phyloP scores from a whole-genome alignment of 2,797 vertebrate genomes.

The Tapera naevia region DNA sequence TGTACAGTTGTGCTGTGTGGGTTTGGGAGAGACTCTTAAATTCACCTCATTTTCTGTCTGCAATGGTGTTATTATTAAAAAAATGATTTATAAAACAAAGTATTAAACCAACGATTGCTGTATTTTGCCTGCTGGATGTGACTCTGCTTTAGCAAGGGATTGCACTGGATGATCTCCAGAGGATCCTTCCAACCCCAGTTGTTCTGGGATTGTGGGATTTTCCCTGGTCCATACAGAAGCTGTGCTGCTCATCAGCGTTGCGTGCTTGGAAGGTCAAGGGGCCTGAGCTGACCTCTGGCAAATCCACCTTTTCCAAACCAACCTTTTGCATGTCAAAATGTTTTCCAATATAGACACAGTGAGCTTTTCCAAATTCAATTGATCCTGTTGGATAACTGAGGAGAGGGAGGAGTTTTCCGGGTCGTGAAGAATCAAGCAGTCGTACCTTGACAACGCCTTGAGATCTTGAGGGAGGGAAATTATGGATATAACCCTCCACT shows the following conservation, averaged over 20 bases:
- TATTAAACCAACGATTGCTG: accelerated
- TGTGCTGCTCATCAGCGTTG: neutral
- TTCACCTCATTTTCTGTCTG: neutral
- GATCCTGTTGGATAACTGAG: neutral
- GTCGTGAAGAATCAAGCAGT: neutral
- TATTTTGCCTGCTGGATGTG: neutral
- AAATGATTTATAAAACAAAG: neutral
- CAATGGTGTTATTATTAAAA: accelerated
- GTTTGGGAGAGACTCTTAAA: neutral
- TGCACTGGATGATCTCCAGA: too few species aligned
- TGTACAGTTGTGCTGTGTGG: neutral
- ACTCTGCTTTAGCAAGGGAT: too few species aligned
- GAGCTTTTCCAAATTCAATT: neutral
- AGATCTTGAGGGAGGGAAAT: neutral
- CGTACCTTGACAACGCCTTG: neutral
- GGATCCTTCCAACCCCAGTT: too few species aligned
- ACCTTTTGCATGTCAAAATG: accelerated
- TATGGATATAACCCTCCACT: neutral
- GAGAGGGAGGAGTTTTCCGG: accelerated
- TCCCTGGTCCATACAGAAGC: accelerated
- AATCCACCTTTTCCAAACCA: neutral
- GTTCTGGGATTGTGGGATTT: too few species aligned
- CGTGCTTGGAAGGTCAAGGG: accelerated
- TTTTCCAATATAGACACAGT: accelerated
- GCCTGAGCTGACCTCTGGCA: accelerated